phyloP scores from a whole-genome alignment of 2,113 vertebrate genomes.

The Chitala chitala region DNA sequence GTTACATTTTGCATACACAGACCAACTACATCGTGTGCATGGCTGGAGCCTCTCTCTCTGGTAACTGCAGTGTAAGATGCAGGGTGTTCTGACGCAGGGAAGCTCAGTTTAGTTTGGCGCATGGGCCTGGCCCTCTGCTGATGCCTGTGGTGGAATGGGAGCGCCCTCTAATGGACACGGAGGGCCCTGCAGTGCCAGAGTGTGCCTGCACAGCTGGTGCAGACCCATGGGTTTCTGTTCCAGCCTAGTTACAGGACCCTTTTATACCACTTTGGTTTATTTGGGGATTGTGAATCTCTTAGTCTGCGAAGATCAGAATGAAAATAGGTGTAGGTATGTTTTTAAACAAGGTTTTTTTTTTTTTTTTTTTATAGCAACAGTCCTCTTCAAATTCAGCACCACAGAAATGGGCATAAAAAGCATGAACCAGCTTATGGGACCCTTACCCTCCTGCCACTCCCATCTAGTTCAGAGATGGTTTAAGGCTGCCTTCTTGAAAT shows the following conservation, averaged over 20 bases:
- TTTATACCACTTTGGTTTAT: too few species aligned
- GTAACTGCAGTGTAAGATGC: background rate
- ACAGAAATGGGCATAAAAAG: too few species aligned
- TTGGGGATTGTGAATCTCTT: too few species aligned
- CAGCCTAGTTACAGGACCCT: background rate
- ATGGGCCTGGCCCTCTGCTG: slow-evolving; percentile 4
- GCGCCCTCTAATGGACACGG: slow-evolving; percentile 23
- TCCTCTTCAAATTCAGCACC: too few species aligned
- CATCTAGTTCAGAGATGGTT: background rate
- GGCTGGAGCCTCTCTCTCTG: background rate
- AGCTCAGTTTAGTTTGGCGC: background rate
- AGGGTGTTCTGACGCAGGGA: background rate
- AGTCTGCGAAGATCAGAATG: too few species aligned
- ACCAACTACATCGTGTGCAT: too few species aligned
- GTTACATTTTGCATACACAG: too few species aligned
- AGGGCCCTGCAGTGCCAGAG: slow-evolving; percentile 1
- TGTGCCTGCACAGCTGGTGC: too few species aligned
- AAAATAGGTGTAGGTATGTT: too few species aligned
- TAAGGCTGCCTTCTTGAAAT: background rate
- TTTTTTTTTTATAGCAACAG: too few species aligned
- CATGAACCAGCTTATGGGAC: too few species aligned
- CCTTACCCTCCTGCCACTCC: too few species aligned
- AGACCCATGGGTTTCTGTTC: background rate
- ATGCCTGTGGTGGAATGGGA: slow-evolving; percentile 16
- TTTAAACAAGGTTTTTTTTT: background rate